Percentiles rank a stretch among this genome's conserved stretches.
Evolutionary conservation across 2,797 vertebrate genomes (phyloP).

Genomic region (Paguma larvata): DNA sequence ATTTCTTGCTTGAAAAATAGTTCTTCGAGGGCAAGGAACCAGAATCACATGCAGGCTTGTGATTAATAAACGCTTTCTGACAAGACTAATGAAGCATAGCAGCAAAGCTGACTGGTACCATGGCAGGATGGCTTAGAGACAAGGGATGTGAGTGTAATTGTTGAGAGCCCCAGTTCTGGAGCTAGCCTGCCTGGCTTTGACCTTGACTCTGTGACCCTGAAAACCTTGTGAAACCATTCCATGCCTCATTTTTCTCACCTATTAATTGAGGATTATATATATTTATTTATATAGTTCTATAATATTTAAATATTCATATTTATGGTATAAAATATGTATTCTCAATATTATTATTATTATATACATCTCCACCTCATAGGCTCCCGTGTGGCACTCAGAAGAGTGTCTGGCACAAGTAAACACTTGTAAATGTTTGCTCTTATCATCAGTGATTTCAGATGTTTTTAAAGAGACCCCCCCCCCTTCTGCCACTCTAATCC

Average conservation of each 20-base stretch:
- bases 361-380: not conserved
- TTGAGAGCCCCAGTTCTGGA: not conserved
- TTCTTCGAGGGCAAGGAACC: not conserved
- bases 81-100: not conserved
- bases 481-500: constrained; percentile 34
- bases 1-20: constrained; percentile 7
- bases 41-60: not conserved
- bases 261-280: not conserved
- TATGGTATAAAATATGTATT: not conserved
- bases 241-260: not conserved
- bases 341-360: not conserved
- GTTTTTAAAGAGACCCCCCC: not conserved
- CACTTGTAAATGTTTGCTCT: not conserved
- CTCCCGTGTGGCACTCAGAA: not conserved
- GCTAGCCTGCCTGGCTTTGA: not conserved
- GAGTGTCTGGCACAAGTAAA: not conserved
- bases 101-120: not conserved
- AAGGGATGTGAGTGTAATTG: not conserved
- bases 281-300: too few species aligned
- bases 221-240: not conserved
- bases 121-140: not conserved
- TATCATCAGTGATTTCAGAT: constrained; percentile 5
- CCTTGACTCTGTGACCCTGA: not conserved
- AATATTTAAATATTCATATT: not conserved
- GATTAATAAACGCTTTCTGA: not conserved